Base-by-base conservation (phyloP, 2,888 invertebrate genomes). In the Apeira syringaria region DNA sequence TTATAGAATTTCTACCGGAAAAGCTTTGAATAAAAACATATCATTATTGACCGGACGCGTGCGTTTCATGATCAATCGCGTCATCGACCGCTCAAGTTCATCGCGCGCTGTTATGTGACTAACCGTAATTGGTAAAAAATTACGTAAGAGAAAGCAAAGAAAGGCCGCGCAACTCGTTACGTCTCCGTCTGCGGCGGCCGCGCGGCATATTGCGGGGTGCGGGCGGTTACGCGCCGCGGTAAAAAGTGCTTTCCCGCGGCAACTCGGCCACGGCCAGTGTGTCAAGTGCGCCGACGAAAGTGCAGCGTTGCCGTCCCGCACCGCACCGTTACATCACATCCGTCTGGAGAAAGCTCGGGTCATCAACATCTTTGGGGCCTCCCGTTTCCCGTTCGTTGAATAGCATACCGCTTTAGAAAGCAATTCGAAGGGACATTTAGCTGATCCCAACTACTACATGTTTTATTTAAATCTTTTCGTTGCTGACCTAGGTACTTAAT, bases 261-360 rank as follows among this genome's bases (percentile, higher is more conserved):
- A 85, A 84, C 73, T 84, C 85, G 89, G 90, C 88, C 90, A 90
- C 74, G 89, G 90, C 79, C 90, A 90, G 75, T 87, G 81, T 89
- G 90, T 90, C 89, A 90, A 89, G 90, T 83, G 86, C 88, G 79
- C 61, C 80, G 80, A 80, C 74, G 87, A 88, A 87, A 87, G 88
- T 86, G 80, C 85, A 78, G 75, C 79, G 85, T 79, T 81, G 84
- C 79, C 77, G 74, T 61, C 69, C 69, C 74, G 75, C 74, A 54
- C 64, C 68, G 61, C 71, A 60, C 74, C 71, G 71, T 87, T 85
- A 87, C 85, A 83, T 86, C 82, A 88, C 64, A 74, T 77, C 74
- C 77, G 84, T 77, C 83, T 80, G 84, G 85, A 82, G 83, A 84
- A 85, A 87, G 84, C 74, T 71, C 63, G 67, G 82, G 74, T 82